These are phyloP conservation scores for Phalacrocorax pelagicus DNA, from an alignment of 2,113 vertebrate genomes.

Conservation along the genomic window DNA sequence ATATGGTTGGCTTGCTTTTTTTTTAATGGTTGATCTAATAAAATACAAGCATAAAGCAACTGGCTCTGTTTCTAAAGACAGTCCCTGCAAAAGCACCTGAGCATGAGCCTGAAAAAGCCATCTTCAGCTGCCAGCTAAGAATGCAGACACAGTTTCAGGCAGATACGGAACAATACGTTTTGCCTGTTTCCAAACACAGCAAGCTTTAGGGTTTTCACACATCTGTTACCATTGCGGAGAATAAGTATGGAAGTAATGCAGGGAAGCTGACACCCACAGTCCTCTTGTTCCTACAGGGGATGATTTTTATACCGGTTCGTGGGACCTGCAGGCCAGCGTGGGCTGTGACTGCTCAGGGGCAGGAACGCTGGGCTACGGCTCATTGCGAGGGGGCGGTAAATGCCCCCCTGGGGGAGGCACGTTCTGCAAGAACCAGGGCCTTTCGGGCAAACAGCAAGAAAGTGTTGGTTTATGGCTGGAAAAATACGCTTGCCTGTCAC, in stretches of 20 bases:
- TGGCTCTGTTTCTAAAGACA: not conserved
- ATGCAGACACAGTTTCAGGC: not conserved
- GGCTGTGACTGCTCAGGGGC: not conserved
- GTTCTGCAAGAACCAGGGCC: not conserved
- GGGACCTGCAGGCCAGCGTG: not conserved
- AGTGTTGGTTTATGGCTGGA: not conserved
- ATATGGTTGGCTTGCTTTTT: not conserved
- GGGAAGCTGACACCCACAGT: not conserved
- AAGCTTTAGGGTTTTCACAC: not conserved
- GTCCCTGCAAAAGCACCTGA: not conserved
- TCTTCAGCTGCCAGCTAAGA: no score
- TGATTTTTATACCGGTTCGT: not conserved
- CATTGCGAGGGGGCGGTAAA: not conserved
- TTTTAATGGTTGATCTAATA: not conserved
- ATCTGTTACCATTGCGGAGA: no score
- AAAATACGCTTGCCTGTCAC: not conserved
- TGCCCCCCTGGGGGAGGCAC: not conserved
- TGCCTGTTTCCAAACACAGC: not conserved
- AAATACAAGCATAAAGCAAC: fast-evolving
- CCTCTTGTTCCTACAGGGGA: no score
- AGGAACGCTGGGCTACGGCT: not conserved
- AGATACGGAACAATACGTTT: no score
- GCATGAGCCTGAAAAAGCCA: not conserved
- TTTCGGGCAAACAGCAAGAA: not conserved
- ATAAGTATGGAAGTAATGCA: not conserved